Evolutionary conservation across 2,113 vertebrate species (phyloP).

Genomic region (Talpa occidentalis): DNA sequence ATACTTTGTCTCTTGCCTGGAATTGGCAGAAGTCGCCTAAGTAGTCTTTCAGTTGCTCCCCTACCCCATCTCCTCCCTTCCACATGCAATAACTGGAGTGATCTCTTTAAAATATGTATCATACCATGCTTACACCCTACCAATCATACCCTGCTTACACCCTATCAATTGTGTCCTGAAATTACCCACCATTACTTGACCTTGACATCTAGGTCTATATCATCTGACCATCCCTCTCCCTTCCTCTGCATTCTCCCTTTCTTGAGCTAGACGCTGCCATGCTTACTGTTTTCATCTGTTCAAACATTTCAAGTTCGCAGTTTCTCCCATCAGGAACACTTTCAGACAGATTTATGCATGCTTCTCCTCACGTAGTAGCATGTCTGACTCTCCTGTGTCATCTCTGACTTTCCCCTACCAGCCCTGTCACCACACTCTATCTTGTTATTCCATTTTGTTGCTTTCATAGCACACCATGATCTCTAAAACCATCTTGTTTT

Average conservation of each 20-base stretch:
- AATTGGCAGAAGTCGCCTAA: neutral
- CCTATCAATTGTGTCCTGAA: neutral
- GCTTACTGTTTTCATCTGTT: neutral
- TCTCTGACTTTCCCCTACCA: neutral
- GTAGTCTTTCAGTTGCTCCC: neutral
- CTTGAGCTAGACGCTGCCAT: neutral
- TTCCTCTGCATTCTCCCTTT: neutral
- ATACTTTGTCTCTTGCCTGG: neutral
- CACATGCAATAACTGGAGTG: neutral
- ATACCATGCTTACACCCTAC: neutral
- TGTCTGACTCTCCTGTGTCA: neutral
- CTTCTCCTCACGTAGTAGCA: neutral
- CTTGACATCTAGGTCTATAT: neutral
- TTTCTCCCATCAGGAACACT: neutral
- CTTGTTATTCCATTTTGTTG: neutral
- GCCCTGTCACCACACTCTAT: neutral
- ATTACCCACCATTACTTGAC: neutral
- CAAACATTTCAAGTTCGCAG: neutral
- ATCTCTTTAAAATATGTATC: neutral
- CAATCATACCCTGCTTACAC: neutral
- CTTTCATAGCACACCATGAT: neutral
- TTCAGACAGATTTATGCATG: neutral
- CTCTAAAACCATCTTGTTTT: neutral
- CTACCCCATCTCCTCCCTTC: neutral
- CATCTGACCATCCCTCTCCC: no score